These are phyloP conservation scores for Pygoscelis antarcticus DNA, from an alignment of 2,113 vertebrate genomes.

Conservation along the genomic window DNA sequence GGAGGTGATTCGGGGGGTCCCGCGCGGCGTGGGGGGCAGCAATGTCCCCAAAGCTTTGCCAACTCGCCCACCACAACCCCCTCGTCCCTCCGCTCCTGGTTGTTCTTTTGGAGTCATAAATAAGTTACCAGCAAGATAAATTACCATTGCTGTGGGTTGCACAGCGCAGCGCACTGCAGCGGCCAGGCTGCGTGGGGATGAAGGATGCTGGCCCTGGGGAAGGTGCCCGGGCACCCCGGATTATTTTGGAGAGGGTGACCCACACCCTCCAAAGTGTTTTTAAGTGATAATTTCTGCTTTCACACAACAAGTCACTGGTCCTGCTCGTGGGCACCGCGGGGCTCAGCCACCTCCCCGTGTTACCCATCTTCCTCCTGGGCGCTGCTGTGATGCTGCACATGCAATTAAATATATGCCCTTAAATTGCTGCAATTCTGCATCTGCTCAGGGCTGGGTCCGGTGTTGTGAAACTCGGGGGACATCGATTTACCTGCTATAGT, in stretches of 20 bases:
- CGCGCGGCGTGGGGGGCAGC: no score
- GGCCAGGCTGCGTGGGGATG: rapidly evolving
- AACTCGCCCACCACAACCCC: neutral
- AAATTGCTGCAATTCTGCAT: conserved; percentile 41
- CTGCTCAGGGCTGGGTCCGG: neutral
- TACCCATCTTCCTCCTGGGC: conserved; percentile 20
- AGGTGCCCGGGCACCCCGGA: neutral
- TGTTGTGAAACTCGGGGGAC: conserved; percentile 11
- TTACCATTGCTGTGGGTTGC: neutral
- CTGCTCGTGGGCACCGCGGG: neutral
- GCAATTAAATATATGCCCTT: conserved; percentile 37
- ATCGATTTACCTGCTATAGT: conserved; percentile 6
- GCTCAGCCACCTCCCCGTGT: conserved; percentile 1
- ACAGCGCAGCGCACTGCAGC: neutral
- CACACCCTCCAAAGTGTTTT: neutral
- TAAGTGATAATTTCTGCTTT: conserved; percentile 23
- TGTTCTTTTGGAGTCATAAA: neutral
- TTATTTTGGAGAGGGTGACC: neutral
- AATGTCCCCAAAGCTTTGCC: neutral
- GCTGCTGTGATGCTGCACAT: conserved; percentile 30
- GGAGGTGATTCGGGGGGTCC: neutral
- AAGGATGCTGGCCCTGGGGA: neutral
- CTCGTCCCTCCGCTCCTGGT: neutral
- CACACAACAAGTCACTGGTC: neutral
- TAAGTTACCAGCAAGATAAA: neutral